Evolutionary conservation across 2,888 invertebrate species (phyloP).

Genomic region (Pediacus dermestoides): DNA sequence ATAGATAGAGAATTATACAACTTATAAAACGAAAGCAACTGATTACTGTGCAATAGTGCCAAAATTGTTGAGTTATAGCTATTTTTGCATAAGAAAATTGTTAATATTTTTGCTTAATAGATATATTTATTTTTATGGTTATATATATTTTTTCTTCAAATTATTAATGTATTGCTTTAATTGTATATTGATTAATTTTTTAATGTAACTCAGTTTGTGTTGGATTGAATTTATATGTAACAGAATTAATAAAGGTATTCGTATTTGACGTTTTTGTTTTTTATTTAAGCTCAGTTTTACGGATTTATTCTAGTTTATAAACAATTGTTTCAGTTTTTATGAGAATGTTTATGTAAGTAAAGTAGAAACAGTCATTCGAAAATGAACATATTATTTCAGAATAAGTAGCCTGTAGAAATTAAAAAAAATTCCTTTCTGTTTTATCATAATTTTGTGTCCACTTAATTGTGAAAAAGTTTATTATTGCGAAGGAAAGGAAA

Average conservation of each 20-base stretch:
- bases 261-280: not conserved
- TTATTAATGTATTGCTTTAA: conserved; percentile 16
- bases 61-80: conserved; percentile 29
- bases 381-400: no score
- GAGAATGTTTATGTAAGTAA: no score
- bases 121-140: conserved; percentile 17
- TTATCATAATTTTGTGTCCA: no score
- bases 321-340: no score
- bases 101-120: conserved; percentile 12
- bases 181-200: conserved; percentile 27
- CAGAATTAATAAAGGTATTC: conserved; percentile 22
- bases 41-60: conserved; percentile 37
- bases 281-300: no score
- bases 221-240: conserved; percentile 36
- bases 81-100: no score
- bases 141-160: conserved; percentile 17
- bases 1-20: conserved; percentile 16
- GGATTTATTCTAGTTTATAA: no score
- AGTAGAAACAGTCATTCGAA: no score
- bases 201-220: conserved; percentile 32
- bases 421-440: no score
- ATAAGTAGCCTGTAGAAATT: no score
- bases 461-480: no score
- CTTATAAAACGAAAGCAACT: conserved; percentile 13
- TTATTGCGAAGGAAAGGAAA: no score